phyloP scores from a whole-genome alignment of 2,888 invertebrate species.

The Crematogaster levior region DNA sequence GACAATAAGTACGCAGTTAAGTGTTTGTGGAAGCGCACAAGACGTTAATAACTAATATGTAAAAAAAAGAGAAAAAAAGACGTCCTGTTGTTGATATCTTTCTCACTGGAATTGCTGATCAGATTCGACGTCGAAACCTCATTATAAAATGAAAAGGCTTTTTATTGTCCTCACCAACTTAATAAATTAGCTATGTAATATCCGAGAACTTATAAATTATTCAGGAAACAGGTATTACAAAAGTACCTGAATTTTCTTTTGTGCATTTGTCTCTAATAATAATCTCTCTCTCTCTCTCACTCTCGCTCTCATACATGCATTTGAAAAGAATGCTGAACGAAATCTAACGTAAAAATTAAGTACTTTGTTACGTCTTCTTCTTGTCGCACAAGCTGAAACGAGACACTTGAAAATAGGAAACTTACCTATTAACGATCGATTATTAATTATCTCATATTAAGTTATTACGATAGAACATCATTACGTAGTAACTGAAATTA shows the following conservation, averaged over 20 bases:
- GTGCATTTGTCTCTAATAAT: slow-evolving; percentile 19
- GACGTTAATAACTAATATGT: slow-evolving; percentile 25
- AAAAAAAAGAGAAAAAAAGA: neutral
- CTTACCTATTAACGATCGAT: slow-evolving; percentile 47
- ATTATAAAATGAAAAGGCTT: slow-evolving; percentile 18
- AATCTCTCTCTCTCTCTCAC: neutral
- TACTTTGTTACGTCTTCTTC: slow-evolving; percentile 32
- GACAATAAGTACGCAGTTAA: slow-evolving; percentile 55
- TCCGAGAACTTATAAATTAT: slow-evolving; percentile 41
- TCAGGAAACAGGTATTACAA: slow-evolving; percentile 33
- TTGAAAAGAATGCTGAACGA: slow-evolving; percentile 24
- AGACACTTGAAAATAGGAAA: slow-evolving; percentile 47
- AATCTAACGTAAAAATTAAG: slow-evolving; percentile 44
- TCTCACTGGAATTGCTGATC: slow-evolving; percentile 1
- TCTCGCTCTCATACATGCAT: neutral
- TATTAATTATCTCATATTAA: slow-evolving; percentile 49
- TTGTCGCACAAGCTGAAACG: slow-evolving; percentile 18
- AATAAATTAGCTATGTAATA: slow-evolving; percentile 44
- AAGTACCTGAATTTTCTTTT: slow-evolving; percentile 33
- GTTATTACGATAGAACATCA: slow-evolving; percentile 58
- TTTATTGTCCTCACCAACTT: slow-evolving; percentile 41
- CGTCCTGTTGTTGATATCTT: slow-evolving; percentile 1
- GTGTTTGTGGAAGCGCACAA: slow-evolving; percentile 58
- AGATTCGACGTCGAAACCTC: slow-evolving; percentile 11
- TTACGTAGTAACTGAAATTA: slow-evolving; percentile 55